Evolutionary conservation across 2,888 invertebrate species (phyloP).

Genomic region (Cyaniris semiargus): DNA sequence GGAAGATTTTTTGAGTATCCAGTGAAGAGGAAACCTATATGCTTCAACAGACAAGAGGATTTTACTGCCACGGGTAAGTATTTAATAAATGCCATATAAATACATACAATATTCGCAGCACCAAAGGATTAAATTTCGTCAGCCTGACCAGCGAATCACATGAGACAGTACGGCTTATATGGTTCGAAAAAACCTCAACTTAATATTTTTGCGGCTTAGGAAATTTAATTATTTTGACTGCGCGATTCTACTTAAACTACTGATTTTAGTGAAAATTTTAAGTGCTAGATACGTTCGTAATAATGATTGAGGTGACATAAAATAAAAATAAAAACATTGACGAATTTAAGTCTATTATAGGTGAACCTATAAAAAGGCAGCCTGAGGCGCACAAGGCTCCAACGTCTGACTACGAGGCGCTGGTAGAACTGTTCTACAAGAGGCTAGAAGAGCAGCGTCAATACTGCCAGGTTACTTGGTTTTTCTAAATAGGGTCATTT

Average conservation of each 20-base stretch:
- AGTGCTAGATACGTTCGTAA: no score
- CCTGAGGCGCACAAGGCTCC: constrained; percentile 51
- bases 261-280: no score
- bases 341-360: constrained; percentile 42
- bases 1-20: constrained; percentile 79
- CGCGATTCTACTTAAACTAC: no score
- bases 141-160: no score
- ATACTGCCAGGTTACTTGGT: constrained; percentile 62
- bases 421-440: constrained; percentile 77
- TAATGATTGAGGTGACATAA: no score
- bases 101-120: not conserved
- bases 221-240: no score
- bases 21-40: constrained; percentile 80
- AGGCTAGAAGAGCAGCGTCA: constrained; percentile 73
- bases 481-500: no score
- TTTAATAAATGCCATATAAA: not conserved
- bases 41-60: constrained; percentile 80
- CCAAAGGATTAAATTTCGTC: no score
- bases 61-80: constrained; percentile 76
- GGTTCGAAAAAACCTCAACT: no score
- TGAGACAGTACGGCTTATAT: no score
- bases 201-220: no score
- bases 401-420: constrained; percentile 75
- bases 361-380: constrained; percentile 58
- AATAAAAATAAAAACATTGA: no score